Evolutionary conservation across 2,113 vertebrate species (phyloP).

Genomic region (Felis chaus): DNA sequence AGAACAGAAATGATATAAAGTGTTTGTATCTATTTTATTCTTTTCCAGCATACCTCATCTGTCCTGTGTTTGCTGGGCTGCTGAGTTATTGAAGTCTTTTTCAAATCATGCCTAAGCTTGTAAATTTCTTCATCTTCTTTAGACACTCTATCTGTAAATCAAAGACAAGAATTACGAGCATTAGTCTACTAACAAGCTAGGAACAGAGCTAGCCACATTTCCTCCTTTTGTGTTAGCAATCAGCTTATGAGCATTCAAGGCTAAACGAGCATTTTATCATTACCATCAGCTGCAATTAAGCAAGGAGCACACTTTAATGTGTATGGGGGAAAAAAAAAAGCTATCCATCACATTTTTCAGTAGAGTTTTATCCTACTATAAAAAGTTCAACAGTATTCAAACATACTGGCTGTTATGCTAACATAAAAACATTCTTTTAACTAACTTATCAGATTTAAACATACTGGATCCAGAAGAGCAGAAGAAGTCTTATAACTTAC

Average conservation of each 20-base stretch:
- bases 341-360: neutral
- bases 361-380: neutral
- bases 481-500: conserved; percentile 86
- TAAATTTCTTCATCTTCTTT: conserved; percentile 99
- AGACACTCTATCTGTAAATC: conserved; percentile 88
- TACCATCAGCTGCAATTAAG: neutral
- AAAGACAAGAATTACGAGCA: conserved; percentile 12
- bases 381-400: neutral
- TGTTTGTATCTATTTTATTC: neutral
- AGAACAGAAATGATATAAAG: neutral
- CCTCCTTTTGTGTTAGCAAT: neutral
- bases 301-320: neutral
- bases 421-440: neutral
- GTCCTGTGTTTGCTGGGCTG: conserved; percentile 88
- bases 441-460: neutral
- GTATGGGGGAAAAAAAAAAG: neutral
- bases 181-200: neutral
- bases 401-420: neutral
- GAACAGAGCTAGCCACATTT: neutral
- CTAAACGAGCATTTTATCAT: neutral
- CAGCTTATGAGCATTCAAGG: neutral
- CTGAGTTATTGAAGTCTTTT: conserved; percentile 92
- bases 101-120: conserved; percentile 95
- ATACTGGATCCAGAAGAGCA: neutral
- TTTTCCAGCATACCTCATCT: conserved; percentile 88